phyloP scores from a whole-genome alignment of 2,113 vertebrate genomes.

The Malurus elegans region DNA sequence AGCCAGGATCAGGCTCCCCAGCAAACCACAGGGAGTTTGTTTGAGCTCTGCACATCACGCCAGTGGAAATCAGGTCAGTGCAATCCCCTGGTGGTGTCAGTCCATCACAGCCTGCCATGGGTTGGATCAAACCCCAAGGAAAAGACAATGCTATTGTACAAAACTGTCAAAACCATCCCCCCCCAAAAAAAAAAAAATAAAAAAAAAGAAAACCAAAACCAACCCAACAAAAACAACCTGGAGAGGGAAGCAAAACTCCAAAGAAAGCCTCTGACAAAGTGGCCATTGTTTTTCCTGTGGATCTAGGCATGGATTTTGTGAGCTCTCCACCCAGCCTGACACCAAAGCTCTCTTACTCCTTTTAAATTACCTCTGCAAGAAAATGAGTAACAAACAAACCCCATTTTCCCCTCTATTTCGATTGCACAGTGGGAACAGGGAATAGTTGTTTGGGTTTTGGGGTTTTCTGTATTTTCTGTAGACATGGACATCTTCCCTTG shows the following conservation, averaged over 20 bases:
- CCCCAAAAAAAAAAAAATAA: too few relatives aligned
- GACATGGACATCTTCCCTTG: neutral
- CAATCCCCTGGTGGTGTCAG: neutral
- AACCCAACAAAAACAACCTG: neutral
- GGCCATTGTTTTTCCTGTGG: neutral
- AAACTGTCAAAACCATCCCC: neutral
- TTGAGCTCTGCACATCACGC: neutral
- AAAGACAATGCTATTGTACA: neutral
- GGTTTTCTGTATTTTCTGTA: neutral
- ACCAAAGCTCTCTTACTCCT: neutral
- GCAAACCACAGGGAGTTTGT: neutral
- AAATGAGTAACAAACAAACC: fast-evolving
- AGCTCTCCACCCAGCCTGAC: neutral
- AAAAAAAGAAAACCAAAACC: too few relatives aligned
- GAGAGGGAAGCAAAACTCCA: neutral
- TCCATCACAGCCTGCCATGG: neutral
- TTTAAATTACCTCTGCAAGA: neutral
- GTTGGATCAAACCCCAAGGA: neutral
- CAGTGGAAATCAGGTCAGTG: neutral
- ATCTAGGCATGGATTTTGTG: neutral
- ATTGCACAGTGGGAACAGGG: neutral
- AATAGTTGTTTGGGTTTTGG: neutral
- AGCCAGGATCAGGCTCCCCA: neutral
- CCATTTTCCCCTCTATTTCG: fast-evolving
- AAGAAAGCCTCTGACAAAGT: neutral